Evolutionary conservation across 23 tunicate genomes (phyloP).

Genomic region (Phallusia fumigata): DNA sequence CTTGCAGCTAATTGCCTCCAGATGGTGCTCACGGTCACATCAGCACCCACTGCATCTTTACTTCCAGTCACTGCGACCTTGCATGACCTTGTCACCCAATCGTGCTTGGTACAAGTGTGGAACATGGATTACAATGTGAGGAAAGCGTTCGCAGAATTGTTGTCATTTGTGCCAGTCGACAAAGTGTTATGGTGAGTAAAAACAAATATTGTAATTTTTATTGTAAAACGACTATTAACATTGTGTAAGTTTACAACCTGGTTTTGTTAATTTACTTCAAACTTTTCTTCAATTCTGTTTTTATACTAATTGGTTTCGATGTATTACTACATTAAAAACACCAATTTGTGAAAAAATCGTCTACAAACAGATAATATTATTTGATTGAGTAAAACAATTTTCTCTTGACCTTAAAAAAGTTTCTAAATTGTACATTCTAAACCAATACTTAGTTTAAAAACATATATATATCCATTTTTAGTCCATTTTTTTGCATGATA

Average conservation of each 20-base stretch:
- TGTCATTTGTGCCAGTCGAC: conserved; percentile 41
- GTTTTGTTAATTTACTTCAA: not conserved
- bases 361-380: too few species aligned
- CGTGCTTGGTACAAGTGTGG: conserved; percentile 40
- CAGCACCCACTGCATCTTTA: conserved; percentile 7
- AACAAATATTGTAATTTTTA: not conserved
- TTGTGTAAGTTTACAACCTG: not conserved
- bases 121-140: conserved; percentile 23
- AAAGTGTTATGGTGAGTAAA: conserved; percentile 47
- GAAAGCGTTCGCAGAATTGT: conserved; percentile 22
- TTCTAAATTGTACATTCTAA: too few species aligned
- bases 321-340: not conserved
- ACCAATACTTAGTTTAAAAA: too few species aligned
- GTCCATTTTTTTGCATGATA: too few species aligned
- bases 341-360: too few species aligned
- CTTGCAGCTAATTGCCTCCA: conserved; percentile 41
- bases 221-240: not conserved
- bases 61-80: not conserved
- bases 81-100: conserved; percentile 28
- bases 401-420: too few species aligned
- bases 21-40: conserved; percentile 16
- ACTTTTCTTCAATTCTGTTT: too few species aligned
- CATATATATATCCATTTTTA: too few species aligned
- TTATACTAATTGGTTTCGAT: not conserved
- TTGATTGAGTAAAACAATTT: too few species aligned